Percentiles rank a stretch among this genome's conserved stretches.
These are phyloP conservation scores for Musca vetustissima DNA, from an alignment of 1,140 invertebrate genomes.

Conservation along the genomic window DNA sequence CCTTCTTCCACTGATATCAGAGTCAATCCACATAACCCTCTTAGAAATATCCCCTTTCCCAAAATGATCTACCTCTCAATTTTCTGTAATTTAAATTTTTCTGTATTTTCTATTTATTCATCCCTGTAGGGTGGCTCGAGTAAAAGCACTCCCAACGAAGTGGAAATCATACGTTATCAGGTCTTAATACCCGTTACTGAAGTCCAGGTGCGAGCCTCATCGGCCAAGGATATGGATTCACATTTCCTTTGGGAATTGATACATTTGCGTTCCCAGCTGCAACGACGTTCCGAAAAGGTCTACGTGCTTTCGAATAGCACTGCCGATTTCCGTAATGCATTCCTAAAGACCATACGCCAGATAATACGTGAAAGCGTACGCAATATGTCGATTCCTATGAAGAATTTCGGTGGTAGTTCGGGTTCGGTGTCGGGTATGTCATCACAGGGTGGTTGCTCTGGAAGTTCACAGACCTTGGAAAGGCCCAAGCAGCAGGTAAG, in stretches of 20 bases:
- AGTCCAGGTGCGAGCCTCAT: conserved; percentile 91
- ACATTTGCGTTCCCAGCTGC: conserved; percentile 88
- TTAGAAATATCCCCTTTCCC: too few relatives aligned
- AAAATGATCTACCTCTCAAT: conserved; percentile 5
- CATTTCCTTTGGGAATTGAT: conserved; percentile 97
- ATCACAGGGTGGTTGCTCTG: conserved; percentile 53
- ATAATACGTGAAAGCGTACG: conserved; percentile 93
- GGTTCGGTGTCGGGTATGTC: conserved; percentile 49
- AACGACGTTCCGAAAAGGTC: conserved; percentile 92
- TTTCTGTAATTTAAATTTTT: too few relatives aligned
- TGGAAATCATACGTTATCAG: conserved; percentile 94
- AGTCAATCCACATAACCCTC: too few relatives aligned
- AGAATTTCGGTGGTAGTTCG: conserved; percentile 62
- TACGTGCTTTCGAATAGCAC: conserved; percentile 97
- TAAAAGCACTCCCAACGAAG: conserved; percentile 82
- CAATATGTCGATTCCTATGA: conserved; percentile 90
- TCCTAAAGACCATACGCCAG: conserved; percentile 93
- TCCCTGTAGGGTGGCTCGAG: conserved; percentile 73
- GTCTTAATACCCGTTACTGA: conserved; percentile 94
- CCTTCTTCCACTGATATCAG: too few relatives aligned
- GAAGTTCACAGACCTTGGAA: conserved; percentile 62
- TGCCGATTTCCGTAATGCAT: conserved; percentile 91
- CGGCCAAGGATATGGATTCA: conserved; percentile 89
- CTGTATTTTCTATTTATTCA: conserved; percentile 13
- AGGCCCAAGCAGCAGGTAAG: conserved; percentile 62